phyloP scores from a whole-genome alignment of 2,797 vertebrate species.

The Falco concolor region DNA sequence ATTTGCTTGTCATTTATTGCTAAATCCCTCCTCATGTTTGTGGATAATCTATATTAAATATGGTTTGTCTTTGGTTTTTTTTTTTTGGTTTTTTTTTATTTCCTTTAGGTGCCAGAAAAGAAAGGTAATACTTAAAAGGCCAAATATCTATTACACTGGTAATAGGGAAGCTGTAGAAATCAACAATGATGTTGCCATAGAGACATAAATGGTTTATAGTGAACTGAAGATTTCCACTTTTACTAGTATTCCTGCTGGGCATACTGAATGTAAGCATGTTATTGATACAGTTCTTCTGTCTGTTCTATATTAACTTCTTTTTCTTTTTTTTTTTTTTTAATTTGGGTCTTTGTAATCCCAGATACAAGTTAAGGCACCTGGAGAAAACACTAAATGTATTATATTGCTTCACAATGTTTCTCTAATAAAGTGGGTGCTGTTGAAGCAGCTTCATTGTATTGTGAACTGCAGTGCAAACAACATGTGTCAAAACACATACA shows the following conservation, averaged over 20 bases:
- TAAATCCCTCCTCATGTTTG: conserved; percentile 19
- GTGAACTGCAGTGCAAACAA: not conserved
- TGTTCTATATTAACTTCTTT: not conserved
- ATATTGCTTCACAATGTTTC: not conserved
- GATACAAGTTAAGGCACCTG: not conserved
- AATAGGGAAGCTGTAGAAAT: not conserved
- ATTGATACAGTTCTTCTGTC: not conserved
- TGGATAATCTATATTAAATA: conserved; percentile 1
- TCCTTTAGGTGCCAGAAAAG: not conserved
- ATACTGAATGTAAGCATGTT: not conserved
- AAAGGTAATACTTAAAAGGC: not conserved
- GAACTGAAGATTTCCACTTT: not conserved
- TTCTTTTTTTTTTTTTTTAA: not conserved
- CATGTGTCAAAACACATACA: not conserved
- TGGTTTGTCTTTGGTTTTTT: not conserved
- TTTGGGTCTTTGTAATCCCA: not conserved
- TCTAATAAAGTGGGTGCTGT: not conserved
- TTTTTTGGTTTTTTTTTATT: not conserved
- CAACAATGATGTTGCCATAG: conserved; percentile 22
- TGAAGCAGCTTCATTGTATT: not conserved
- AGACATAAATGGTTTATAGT: not conserved
- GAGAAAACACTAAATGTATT: not conserved
- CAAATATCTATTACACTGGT: not conserved
- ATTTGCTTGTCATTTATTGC: conserved; percentile 25
- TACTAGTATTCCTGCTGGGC: not conserved